These are phyloP conservation scores for Phoebastria nigripes DNA, from an alignment of 2,797 vertebrate species.

Conservation along the genomic window DNA sequence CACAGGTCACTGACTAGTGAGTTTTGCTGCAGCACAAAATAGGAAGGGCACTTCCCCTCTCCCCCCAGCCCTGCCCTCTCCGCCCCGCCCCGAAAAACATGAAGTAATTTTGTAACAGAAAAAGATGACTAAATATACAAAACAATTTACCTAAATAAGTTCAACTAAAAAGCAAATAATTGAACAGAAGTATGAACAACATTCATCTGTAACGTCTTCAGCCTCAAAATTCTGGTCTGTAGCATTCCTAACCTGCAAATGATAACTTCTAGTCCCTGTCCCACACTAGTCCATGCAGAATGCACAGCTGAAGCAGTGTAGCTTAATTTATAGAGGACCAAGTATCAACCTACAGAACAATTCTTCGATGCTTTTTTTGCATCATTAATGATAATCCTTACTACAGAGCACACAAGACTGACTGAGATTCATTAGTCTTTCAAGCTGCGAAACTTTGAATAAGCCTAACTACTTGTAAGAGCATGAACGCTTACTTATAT, in stretches of 20 bases:
- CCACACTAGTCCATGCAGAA: neutral
- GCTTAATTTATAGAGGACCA: neutral
- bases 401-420: neutral
- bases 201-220: neutral
- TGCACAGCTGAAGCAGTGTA: neutral
- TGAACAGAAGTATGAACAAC: neutral
- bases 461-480: neutral
- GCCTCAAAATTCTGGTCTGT: neutral
- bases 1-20: neutral
- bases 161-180: neutral
- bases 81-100: neutral
- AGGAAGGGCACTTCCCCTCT: neutral
- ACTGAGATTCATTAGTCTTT: neutral
- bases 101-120: neutral
- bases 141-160: neutral
- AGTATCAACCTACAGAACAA: neutral
- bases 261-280: neutral
- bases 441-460: neutral
- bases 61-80: too few species aligned
- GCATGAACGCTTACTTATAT: neutral
- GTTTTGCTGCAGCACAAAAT: neutral
- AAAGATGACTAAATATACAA: neutral
- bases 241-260: neutral
- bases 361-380: neutral
- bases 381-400: neutral